Percentiles rank a stretch among this genome's conserved stretches.
Evolutionary conservation across 2,113 vertebrate species (phyloP).

Genomic region (Megaleporinus macrocephalus): DNA sequence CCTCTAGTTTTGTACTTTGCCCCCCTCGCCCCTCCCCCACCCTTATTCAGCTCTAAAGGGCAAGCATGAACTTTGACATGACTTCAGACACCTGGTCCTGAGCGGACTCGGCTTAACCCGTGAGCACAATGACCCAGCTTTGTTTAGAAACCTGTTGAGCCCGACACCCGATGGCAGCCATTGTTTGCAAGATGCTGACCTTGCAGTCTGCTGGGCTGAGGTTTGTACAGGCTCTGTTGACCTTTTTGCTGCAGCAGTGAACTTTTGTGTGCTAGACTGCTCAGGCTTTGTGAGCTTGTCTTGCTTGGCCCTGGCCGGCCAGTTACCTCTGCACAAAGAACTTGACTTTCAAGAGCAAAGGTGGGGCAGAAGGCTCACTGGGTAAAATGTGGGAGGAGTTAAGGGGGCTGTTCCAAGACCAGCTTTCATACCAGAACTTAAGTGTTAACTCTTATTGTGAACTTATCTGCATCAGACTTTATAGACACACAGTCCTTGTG

Average conservation of each 20-base stretch:
- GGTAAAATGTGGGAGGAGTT: neutral
- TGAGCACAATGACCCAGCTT: slow-evolving; percentile 49
- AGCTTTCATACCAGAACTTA: neutral
- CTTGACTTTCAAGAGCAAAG: slow-evolving; percentile 42
- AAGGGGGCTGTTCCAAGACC: neutral
- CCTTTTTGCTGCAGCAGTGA: slow-evolving; percentile 67
- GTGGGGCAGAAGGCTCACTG: neutral
- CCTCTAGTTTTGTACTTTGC: too few relatives aligned
- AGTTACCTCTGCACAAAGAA: slow-evolving; percentile 44
- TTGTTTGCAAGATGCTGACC: slow-evolving; percentile 69
- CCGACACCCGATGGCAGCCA: slow-evolving; percentile 49
- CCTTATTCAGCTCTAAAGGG: too few relatives aligned
- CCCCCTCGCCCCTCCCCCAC: too few relatives aligned
- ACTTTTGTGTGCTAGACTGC: slow-evolving; percentile 59
- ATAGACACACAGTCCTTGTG: too few relatives aligned
- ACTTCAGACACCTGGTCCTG: slow-evolving; percentile 40
- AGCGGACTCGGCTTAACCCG: slow-evolving; percentile 34
- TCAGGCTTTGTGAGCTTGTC: slow-evolving; percentile 37
- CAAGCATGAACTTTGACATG: neutral
- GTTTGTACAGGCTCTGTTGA: slow-evolving; percentile 64
- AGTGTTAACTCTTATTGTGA: neutral
- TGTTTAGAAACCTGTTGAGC: slow-evolving; percentile 57
- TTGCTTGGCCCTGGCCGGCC: slow-evolving; percentile 63
- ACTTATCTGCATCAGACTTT: neutral
- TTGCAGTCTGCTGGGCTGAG: slow-evolving; percentile 56